Percentiles rank a stretch among this genome's conserved stretches.
Evolutionary conservation across 1,140 invertebrate genomes (phyloP).

Genomic region (Branchinecta lynchi): DNA sequence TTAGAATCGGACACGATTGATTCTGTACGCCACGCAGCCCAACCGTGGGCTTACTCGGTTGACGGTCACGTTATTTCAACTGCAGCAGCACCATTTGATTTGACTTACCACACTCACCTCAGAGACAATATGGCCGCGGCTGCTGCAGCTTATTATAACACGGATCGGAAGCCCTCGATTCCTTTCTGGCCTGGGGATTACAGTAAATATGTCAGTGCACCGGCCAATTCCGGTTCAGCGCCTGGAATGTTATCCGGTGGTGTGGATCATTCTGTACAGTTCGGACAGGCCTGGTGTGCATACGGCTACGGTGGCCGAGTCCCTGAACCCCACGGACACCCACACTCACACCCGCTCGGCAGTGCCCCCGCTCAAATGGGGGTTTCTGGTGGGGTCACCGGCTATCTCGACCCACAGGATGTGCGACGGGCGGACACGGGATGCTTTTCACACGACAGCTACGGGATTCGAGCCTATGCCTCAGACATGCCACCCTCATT

Average conservation of each 20-base stretch:
- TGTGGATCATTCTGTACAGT: slow-evolving; percentile 38
- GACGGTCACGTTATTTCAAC: slow-evolving; percentile 35
- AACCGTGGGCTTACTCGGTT: slow-evolving; percentile 47
- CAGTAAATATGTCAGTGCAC: slow-evolving; percentile 32
- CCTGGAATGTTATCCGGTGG: slow-evolving; percentile 44
- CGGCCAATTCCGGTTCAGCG: slow-evolving; percentile 27
- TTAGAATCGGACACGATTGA: slow-evolving; percentile 3
- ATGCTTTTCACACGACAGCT: slow-evolving; percentile 54
- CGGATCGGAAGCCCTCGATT: slow-evolving; percentile 37
- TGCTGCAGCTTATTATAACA: slow-evolving; percentile 36
- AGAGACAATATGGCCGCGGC: slow-evolving; percentile 48
- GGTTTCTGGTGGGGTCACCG: slow-evolving; percentile 24
- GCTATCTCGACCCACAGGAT: slow-evolving; percentile 41
- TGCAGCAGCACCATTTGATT: slow-evolving; percentile 36
- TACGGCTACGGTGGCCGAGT: slow-evolving; percentile 33
- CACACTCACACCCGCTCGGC: slow-evolving; percentile 24
- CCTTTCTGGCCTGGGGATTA: slow-evolving; percentile 48
- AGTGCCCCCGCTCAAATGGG: slow-evolving; percentile 20
- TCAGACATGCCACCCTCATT: slow-evolving; percentile 54
- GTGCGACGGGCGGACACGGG: slow-evolving; percentile 40
- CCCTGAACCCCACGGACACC: slow-evolving; percentile 28
- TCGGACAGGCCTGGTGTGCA: slow-evolving; percentile 28
- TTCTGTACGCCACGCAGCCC: slow-evolving; percentile 28
- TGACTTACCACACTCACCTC: slow-evolving; percentile 38
- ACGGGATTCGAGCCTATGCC: slow-evolving; percentile 54